Evolutionary conservation across 2,113 vertebrate genomes (phyloP), one percentile per base, ranked within the genome.

Genomic region (Octodon degus): DNA sequence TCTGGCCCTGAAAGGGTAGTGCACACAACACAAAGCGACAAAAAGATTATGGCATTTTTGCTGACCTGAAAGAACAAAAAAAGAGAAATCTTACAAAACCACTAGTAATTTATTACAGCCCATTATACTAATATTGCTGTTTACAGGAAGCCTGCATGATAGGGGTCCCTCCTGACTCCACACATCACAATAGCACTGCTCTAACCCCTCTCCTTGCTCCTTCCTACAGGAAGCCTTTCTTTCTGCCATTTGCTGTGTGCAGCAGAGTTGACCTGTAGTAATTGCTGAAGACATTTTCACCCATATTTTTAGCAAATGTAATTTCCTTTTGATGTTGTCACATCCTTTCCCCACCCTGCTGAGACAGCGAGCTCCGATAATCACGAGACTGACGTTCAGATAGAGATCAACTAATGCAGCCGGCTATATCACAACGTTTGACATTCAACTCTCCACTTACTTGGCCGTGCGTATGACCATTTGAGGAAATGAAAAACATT

Each of bases 371-470:
- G 86, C 96, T 96, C 96, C 86, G 93, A 98, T 97, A 97, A 98
- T 97, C 97, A 96, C 0, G 2, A 58, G 1, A 74, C 93, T 40
- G 97, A 94, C 97, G 96, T 76, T 84, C 94, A 98, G 97, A 98
- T 58, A 97, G 94, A 97, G 97, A 98, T 98, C 97, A 98, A 98
- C 93, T 58, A 91, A 98, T 7, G 76, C 96, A 97, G 92, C 86
- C 65, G 84, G 91, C 96, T 98, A 68, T 91, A 74, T 86, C 97
- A 96, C 97, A 97, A 84, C 90, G 97, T 96, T 96, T 97, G 97
- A 97, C 97, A 98, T 98, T 96, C 97, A 98, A 93, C 96, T 97
- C 84, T 97, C 95, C 92, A 63, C 97, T 97, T 95, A 97, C 90
- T 97, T 85, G 87, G 93, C 91, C 97, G 94, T 32, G 97, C 85